Evolutionary conservation across 2,113 vertebrate genomes (phyloP), one percentile per base, ranked within the genome.

Genomic region (Corapipo altera): DNA sequence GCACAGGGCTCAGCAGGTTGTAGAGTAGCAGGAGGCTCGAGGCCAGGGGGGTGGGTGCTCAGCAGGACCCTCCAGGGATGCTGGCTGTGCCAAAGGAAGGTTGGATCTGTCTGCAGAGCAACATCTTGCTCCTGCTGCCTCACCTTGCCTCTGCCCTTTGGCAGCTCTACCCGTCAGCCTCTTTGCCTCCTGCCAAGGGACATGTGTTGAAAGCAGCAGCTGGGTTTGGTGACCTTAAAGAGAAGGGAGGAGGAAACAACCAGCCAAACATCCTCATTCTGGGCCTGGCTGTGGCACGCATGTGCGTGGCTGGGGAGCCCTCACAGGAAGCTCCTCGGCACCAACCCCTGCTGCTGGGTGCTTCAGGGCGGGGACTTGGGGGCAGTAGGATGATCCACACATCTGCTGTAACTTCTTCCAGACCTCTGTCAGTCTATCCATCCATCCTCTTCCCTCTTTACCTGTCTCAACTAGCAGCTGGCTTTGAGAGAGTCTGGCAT

Each of bases 221-320:
- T 93, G 94, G 43, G 16, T 59, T 87, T 66, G 59, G 76, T 92
- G 94, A 80, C 70, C 71, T 75, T 95, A 55, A 92, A 78, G 30
- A 11, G 15, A 4, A 18, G 75, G 86, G 46, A 75, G 91, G 55
- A 87, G 57, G 86, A 81, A 87, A 39, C 12, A 26, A 32, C 33
- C 69, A 26, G 79, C 75, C 59, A 27, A 48, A 73, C 59, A 51
- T 84, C 57, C 84, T 83, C 0, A 0, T 52, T 62, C 1, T 15
- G 79, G 77, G 72, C 91, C 43, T 4, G 26, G 23, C 39, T 0
- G 5, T 83, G 73, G 61, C 80, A 54, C 0, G 4, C 17, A 9
- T 26, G 32, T 49, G 32, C 2, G 6, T 46, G 82, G 41, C 67
- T 24, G 23, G 57, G 30, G 39, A 91, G 71, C 41, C 28, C 30